Evolutionary conservation across 2,888 invertebrate genomes (phyloP).

Genomic region (Dastarcus helophoroides): DNA sequence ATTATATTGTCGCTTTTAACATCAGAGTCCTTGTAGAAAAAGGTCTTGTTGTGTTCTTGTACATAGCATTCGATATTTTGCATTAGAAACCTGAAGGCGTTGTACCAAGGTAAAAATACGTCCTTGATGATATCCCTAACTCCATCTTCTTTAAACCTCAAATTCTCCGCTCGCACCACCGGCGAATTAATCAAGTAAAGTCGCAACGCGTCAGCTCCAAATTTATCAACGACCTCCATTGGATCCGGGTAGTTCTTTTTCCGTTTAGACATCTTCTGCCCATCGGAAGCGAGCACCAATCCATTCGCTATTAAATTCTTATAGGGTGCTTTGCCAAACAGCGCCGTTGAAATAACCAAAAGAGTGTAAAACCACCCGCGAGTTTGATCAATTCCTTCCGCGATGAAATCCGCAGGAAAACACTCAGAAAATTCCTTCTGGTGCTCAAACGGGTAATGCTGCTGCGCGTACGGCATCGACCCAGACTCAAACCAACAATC

Average conservation of each 20-base stretch:
- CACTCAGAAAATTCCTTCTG: conserved; percentile 74
- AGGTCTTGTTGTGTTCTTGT: conserved; percentile 41
- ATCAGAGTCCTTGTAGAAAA: conserved; percentile 32
- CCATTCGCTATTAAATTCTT: conserved; percentile 97
- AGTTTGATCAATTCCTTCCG: conserved; percentile 98
- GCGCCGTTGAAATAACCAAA: conserved; percentile 89
- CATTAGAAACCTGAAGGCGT: conserved; percentile 83
- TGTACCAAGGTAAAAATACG: conserved; percentile 95
- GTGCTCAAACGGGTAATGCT: conserved; percentile 93
- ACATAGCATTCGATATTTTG: conserved; percentile 83
- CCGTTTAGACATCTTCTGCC: conserved; percentile 98
- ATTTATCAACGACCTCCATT: conserved; percentile 76
- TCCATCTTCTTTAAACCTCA: conserved; percentile 94
- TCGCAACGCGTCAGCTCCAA: conserved; percentile 93
- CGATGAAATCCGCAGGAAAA: conserved; percentile 98
- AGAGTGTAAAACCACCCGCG: conserved; percentile 98
- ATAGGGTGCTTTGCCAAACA: conserved; percentile 94
- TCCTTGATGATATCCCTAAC: conserved; percentile 94
- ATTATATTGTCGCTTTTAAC: conserved; percentile 59
- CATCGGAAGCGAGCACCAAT: conserved; percentile 89
- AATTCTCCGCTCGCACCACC: conserved; percentile 92
- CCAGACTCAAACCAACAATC: conserved; percentile 99
- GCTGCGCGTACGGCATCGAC: conserved; percentile 97
- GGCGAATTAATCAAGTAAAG: conserved; percentile 96
- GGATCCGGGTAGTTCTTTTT: conserved; percentile 99